phyloP scores from a whole-genome alignment of 2,113 vertebrate species.

The Dunckerocampus dactyliophorus region DNA sequence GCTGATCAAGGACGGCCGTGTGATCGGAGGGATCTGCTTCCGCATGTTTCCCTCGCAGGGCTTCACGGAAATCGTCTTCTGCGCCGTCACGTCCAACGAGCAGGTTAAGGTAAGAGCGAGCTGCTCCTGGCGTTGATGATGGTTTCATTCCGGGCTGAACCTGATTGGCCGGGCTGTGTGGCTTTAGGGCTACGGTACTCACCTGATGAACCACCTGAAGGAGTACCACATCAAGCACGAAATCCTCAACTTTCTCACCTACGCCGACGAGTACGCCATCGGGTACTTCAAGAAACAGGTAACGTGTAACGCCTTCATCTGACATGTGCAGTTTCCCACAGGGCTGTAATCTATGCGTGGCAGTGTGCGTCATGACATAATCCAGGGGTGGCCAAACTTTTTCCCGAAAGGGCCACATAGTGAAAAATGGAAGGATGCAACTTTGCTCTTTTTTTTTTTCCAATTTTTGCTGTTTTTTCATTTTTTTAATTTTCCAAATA shows the following conservation, averaged over 20 bases:
- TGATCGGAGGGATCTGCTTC: conserved; percentile 98
- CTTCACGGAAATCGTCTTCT: conserved; percentile 98
- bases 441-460: too few relatives aligned
- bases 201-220: conserved; percentile 98
- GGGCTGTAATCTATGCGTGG: too few relatives aligned
- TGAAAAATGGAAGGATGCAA: too few relatives aligned
- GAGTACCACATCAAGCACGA: conserved; percentile 98
- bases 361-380: too few relatives aligned
- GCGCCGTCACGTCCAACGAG: conserved; percentile 97
- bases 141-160: too few relatives aligned
- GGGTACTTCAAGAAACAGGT: conserved; percentile 99
- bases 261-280: conserved; percentile 98
- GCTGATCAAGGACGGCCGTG: conserved; percentile 95
- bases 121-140: too few relatives aligned
- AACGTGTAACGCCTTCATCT: conserved; percentile 5
- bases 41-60: conserved; percentile 98
- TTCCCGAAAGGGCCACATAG: too few relatives aligned
- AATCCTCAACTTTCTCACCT: conserved; percentile 96
- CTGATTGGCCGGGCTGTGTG: not conserved
- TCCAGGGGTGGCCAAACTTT: too few relatives aligned
- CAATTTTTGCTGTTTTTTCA: too few relatives aligned
- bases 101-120: conserved; percentile 88
- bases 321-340: too few relatives aligned
- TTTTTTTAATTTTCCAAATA: too few relatives aligned
- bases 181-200: conserved; percentile 91